phyloP scores from a whole-genome alignment of 2,888 invertebrate genomes.

The Amitus sp. region DNA sequence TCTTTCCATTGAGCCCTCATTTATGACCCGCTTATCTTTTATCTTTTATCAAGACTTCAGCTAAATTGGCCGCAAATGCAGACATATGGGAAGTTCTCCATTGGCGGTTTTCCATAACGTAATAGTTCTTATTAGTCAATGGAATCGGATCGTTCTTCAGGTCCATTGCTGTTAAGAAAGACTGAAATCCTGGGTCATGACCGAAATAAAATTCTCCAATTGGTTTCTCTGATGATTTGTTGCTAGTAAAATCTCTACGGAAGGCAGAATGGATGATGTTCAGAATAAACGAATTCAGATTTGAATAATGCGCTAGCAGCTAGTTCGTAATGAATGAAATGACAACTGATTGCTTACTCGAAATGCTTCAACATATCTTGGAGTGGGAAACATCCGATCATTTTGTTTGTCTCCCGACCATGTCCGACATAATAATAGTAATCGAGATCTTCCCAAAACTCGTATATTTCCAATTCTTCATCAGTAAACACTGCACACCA shows the following conservation, averaged over 20 bases:
- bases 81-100: slow-evolving; percentile 77
- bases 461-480: slow-evolving; percentile 77
- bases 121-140: slow-evolving; percentile 75
- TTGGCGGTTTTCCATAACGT: slow-evolving; percentile 68
- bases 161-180: slow-evolving; percentile 73
- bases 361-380: slow-evolving; percentile 80
- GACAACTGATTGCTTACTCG: no score
- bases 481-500: slow-evolving; percentile 84
- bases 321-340: no score
- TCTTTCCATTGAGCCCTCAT: no score
- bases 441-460: slow-evolving; percentile 81
- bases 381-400: slow-evolving; percentile 77
- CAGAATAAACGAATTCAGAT: no score
- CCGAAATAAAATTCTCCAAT: slow-evolving; percentile 76
- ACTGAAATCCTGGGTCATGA: slow-evolving; percentile 72
- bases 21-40: no score
- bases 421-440: slow-evolving; percentile 81
- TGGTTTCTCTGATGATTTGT: slow-evolving; percentile 65
- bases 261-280: neutral
- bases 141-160: slow-evolving; percentile 72
- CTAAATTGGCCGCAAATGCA: slow-evolving; percentile 80
- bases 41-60: slow-evolving; percentile 78
- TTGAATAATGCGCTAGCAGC: no score
- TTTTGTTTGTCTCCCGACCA: slow-evolving; percentile 73
- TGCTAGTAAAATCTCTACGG: slow-evolving; percentile 51